Evolutionary conservation across 1,140 invertebrate genomes (phyloP).

Genomic region (Tetramorium simillimum): DNA sequence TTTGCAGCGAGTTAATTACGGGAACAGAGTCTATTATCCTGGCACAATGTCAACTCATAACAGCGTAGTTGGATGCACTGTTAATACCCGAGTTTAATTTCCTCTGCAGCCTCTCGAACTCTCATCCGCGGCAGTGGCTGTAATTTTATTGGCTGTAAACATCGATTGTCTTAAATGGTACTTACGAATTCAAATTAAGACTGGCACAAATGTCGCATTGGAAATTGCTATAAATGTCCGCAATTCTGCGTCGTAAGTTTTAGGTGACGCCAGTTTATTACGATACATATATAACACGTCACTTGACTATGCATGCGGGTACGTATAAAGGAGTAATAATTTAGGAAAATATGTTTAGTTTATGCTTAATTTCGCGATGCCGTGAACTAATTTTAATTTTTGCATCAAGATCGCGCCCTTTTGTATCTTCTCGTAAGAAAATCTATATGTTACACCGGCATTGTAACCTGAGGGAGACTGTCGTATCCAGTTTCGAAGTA

Average conservation of each 20-base stretch:
- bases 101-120: slow-evolving; percentile 32
- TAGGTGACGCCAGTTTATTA: background rate
- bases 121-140: slow-evolving; percentile 17
- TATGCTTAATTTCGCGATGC: background rate
- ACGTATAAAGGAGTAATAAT: slow-evolving; percentile 7
- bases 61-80: slow-evolving; percentile 62
- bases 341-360: slow-evolving; percentile 12
- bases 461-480: background rate
- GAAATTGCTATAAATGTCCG: background rate
- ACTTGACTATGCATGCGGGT: background rate
- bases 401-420: background rate
- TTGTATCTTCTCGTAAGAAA: background rate
- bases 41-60: slow-evolving; percentile 70
- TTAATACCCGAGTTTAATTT: slow-evolving; percentile 75
- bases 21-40: slow-evolving; percentile 70
- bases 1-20: slow-evolving; percentile 75
- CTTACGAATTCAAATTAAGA: slow-evolving; percentile 20
- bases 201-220: background rate
- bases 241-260: background rate
- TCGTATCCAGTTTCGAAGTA: slow-evolving; percentile 36
- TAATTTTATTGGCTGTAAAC: slow-evolving; percentile 59
- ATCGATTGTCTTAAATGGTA: slow-evolving; percentile 57
- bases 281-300: background rate
- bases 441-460: slow-evolving; percentile 29
- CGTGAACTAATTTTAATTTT: slow-evolving; percentile 40